phyloP scores from a whole-genome alignment of 2,888 invertebrate genomes.

The Lasius fuliginosus region DNA sequence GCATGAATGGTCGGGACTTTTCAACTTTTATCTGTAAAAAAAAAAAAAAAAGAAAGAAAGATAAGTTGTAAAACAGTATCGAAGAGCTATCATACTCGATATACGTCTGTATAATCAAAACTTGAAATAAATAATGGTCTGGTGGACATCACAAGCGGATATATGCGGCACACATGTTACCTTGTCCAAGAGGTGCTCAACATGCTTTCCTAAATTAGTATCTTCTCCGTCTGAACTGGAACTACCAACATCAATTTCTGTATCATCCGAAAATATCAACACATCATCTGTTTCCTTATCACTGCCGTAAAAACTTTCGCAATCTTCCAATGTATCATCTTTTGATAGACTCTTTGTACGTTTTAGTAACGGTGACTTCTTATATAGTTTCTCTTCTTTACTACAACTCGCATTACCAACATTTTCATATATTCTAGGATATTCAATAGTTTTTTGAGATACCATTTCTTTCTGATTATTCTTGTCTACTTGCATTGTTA shows the following conservation, averaged over 20 bases:
- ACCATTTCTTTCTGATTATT: slow-evolving; percentile 84
- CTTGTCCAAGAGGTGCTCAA: slow-evolving; percentile 84
- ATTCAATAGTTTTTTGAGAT: slow-evolving; percentile 79
- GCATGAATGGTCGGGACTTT: slow-evolving; percentile 64
- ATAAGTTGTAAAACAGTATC: background rate
- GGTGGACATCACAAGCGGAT: slow-evolving; percentile 20
- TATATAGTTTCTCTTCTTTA: slow-evolving; percentile 58
- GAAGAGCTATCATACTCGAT: background rate
- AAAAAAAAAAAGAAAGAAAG: background rate
- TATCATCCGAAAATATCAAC: slow-evolving; percentile 89
- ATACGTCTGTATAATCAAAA: slow-evolving; percentile 23
- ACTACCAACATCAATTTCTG: slow-evolving; percentile 86
- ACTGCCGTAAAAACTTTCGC: slow-evolving; percentile 89
- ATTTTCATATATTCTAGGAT: slow-evolving; percentile 78
- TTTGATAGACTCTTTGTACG: slow-evolving; percentile 67
- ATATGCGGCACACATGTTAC: slow-evolving; percentile 70
- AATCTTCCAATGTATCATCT: slow-evolving; percentile 84
- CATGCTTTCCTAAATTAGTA: slow-evolving; percentile 78
- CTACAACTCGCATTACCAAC: slow-evolving; percentile 70
- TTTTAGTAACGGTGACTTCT: slow-evolving; percentile 66
- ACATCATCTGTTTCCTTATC: slow-evolving; percentile 89
- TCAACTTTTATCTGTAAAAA: slow-evolving; percentile 75
- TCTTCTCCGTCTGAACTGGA: slow-evolving; percentile 86
- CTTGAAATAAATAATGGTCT: slow-evolving; percentile 26
- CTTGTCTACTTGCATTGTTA: slow-evolving; percentile 16